Base-by-base conservation (phyloP, 2,797 vertebrate genomes). In the Gambelia wislizenii region DNA sequence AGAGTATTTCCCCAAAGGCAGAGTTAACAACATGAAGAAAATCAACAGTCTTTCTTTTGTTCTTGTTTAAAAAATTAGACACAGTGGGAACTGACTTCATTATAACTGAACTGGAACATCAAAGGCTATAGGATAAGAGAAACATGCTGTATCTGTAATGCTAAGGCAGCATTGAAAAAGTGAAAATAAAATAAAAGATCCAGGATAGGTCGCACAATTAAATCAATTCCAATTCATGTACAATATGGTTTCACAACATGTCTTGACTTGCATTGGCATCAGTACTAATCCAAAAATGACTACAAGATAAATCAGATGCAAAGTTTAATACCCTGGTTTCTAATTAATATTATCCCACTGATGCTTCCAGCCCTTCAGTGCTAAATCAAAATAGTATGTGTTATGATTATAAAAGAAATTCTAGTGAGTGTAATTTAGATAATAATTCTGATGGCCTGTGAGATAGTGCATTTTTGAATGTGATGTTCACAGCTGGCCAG, bases 31-130 rank as follows among this genome's bases (percentile, higher is more conserved):
- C 18, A 44, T 82, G 91, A 91, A 4, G 44, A 86, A 91, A 74
- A 27, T 33, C 9, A 18, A 49, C 27, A n/a, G 2, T 30, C 61
- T 95, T 94, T 85, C 36, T 91, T 95, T 92, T 84, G 72, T 44
- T 82, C 93, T 93, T 87, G 52, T 94, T 94, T 94, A 90, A 86
- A 95, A 95, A 96, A 96, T 95, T 92, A 94, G 61, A 72, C 93
- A 89, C 85, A 78, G 79, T 7, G 92, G 94, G 94, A 95, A 92
- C 89, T 89, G 20, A 72, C 94, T 93, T 93, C 25, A 93, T 95
- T 94, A 91, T 88, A 83, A 93, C 93, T 92, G 76, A 90, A 89
- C 49, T 92, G 36, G 91, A 92, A 95, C 87, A 94, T 94, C 90
- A 96, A 95, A 96, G 78, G 4, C 52, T 92, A 33, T 33, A 86